Percentiles rank a stretch among this genome's conserved stretches.
Evolutionary conservation across 2,888 invertebrate species (phyloP).

Genomic region (Drosophila anceps): DNA sequence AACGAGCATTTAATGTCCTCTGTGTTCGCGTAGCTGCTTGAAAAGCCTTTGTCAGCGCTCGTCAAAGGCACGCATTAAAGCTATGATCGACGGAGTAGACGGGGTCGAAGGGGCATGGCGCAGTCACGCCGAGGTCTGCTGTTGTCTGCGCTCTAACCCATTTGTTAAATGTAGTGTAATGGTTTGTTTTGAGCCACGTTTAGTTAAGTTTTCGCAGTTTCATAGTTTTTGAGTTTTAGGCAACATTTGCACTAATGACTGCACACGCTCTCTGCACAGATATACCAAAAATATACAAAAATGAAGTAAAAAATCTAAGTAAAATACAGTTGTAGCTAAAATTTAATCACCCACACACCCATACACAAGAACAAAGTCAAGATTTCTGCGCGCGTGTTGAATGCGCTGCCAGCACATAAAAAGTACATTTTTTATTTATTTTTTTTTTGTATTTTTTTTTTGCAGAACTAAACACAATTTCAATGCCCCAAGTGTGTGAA

Average conservation of each 20-base stretch:
- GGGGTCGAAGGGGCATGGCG: neutral
- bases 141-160: conserved; percentile 57
- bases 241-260: conserved; percentile 74
- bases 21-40: conserved; percentile 34
- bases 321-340: conserved; percentile 27
- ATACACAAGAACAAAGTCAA: conserved; percentile 16
- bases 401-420: conserved; percentile 19
- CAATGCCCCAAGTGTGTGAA: conserved; percentile 49
- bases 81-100: conserved; percentile 13
- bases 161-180: conserved; percentile 77
- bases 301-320: neutral
- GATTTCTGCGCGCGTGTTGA: conserved; percentile 9
- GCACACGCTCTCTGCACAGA: conserved; percentile 53
- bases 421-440: conserved; percentile 10
- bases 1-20: conserved; percentile 67
- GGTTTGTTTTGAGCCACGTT: conserved; percentile 65
- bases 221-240: conserved; percentile 64
- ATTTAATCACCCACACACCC: conserved; percentile 39
- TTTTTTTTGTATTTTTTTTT: conserved; percentile 18
- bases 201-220: conserved; percentile 50
- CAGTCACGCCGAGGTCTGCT: neutral
- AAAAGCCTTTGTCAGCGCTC: conserved; percentile 63
- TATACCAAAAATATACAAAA: conserved; percentile 2
- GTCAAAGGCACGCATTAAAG: conserved; percentile 56
- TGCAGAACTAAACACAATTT: conserved; percentile 59